Percentiles rank a stretch among this genome's conserved stretches.
These are phyloP conservation scores for Catamblyrhynchus diadema DNA, from an alignment of 2,797 vertebrate genomes.

Conservation along the genomic window DNA sequence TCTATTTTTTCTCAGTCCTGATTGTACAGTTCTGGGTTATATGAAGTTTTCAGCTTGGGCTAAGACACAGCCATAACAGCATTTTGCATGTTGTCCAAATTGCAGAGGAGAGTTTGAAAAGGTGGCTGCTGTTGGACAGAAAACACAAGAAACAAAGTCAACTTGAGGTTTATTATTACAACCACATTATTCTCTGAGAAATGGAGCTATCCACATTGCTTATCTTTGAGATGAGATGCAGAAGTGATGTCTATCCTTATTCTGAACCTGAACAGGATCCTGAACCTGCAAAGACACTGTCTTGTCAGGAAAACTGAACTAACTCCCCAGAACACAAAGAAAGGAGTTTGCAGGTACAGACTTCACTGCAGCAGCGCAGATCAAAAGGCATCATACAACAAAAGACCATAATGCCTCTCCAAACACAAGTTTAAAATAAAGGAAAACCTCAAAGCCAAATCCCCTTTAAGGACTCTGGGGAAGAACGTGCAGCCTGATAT, in stretches of 20 bases:
- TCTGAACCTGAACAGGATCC: not conserved
- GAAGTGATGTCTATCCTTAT: not conserved
- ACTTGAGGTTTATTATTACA: not conserved
- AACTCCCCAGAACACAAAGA: not conserved
- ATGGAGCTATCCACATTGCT: not conserved
- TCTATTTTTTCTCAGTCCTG: not conserved
- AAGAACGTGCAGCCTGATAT: not conserved
- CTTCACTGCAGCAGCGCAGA: not conserved
- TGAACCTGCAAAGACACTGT: not conserved
- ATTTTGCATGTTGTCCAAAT: not conserved
- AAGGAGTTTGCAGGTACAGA: not conserved
- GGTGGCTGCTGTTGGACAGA: not conserved
- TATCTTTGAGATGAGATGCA: not conserved
- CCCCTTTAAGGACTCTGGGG: not conserved
- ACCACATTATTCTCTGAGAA: not conserved
- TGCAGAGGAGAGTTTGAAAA: not conserved
- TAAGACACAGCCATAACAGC: not conserved
- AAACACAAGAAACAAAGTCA: not conserved
- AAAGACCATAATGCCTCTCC: not conserved
- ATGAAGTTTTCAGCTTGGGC: not conserved
- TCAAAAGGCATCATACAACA: not conserved
- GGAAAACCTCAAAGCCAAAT: not conserved
- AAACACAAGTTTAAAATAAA: not conserved
- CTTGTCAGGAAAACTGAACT: not conserved
- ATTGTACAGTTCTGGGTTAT: not conserved